A percentile compares a stretch with the other conserved stretches of the same genome.
These are phyloP conservation scores for Lucilia sericata DNA, from an alignment of 1,140 invertebrate genomes.

Conservation along the genomic window DNA sequence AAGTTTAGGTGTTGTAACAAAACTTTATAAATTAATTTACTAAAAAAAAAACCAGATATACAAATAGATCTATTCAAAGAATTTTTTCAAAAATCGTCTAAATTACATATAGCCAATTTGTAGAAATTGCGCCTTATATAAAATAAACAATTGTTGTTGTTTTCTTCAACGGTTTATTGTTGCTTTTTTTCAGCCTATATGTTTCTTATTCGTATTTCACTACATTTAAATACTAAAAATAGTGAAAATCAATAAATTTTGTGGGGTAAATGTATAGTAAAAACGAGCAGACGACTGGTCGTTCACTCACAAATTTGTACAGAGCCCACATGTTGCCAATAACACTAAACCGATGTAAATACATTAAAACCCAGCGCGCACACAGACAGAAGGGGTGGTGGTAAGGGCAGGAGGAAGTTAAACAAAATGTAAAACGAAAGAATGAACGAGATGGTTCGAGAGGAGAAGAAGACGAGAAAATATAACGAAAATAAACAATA, in stretches of 20 bases:
- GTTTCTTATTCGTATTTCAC: not conserved
- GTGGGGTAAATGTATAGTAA: not conserved
- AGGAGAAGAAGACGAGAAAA: not conserved
- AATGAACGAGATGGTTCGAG: not conserved
- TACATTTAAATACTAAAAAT: slow-evolving; percentile 9
- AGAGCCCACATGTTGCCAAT: slow-evolving; percentile 25
- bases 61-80: no score
- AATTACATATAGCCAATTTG: not conserved
- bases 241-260: slow-evolving; percentile 27
- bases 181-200: not conserved
- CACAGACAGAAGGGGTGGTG: not conserved
- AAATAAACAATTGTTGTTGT: not conserved
- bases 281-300: slow-evolving; percentile 28
- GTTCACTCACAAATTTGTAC: not conserved
- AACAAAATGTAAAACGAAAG: not conserved
- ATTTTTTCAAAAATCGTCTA: no score
- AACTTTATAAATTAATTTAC: no score
- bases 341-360: not conserved
- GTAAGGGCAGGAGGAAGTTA: not conserved
- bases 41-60: no score
- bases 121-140: slow-evolving; percentile 7
- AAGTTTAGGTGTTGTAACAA: no score
- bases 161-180: not conserved
- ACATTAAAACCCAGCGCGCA: not conserved
- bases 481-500: slow-evolving; percentile 1